Conservation (phyloP, 2,888 invertebrate genomes). For the Hirtodrosophila histrioides region DNA sequence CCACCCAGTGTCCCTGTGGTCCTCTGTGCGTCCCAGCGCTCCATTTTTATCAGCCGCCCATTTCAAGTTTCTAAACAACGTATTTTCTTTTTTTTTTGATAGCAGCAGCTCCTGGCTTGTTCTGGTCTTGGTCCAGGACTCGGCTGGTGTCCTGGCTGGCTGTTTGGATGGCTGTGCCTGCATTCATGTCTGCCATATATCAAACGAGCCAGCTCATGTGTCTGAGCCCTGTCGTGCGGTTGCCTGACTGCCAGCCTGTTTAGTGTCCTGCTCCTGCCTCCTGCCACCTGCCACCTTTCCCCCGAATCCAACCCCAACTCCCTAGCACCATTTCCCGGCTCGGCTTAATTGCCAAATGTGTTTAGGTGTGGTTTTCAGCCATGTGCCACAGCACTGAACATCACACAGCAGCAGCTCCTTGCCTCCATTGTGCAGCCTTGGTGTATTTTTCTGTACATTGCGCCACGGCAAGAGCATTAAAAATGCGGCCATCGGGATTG, state of each 20-base stretch:
- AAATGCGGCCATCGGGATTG: slow-evolving; percentile 43
- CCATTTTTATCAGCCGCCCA: slow-evolving; percentile 74
- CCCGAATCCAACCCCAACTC: neutral
- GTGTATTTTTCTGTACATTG: slow-evolving; percentile 46
- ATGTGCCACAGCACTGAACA: slow-evolving; percentile 38
- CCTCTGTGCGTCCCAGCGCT: slow-evolving; percentile 35
- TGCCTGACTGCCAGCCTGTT: slow-evolving; percentile 67
- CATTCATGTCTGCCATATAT: slow-evolving; percentile 74
- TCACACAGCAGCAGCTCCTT: slow-evolving; percentile 26
- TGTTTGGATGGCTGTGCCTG: slow-evolving; percentile 30
- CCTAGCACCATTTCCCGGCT: slow-evolving; percentile 19
- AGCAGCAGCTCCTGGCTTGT: slow-evolving; percentile 26
- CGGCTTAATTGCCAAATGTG: slow-evolving; percentile 78
- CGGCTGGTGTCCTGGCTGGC: slow-evolving; percentile 30
- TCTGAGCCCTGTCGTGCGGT: slow-evolving; percentile 80
- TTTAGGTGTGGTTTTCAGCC: slow-evolving; percentile 79
- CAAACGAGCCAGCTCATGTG: slow-evolving; percentile 76
- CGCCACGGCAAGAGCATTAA: slow-evolving; percentile 45
- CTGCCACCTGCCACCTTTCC: slow-evolving; percentile 1
- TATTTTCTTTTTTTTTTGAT: slow-evolving; percentile 17
- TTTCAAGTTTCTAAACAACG: slow-evolving; percentile 73
- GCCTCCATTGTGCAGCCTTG: slow-evolving; percentile 9
- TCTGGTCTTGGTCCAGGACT: slow-evolving; percentile 35
- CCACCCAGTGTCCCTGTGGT: slow-evolving; percentile 5
- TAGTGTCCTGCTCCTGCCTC: slow-evolving; percentile 52